Evolutionary conservation across 2,888 invertebrate genomes (phyloP), one percentile per base, ranked within the genome.

Genomic region (Hermaeophaga mercurialis): DNA sequence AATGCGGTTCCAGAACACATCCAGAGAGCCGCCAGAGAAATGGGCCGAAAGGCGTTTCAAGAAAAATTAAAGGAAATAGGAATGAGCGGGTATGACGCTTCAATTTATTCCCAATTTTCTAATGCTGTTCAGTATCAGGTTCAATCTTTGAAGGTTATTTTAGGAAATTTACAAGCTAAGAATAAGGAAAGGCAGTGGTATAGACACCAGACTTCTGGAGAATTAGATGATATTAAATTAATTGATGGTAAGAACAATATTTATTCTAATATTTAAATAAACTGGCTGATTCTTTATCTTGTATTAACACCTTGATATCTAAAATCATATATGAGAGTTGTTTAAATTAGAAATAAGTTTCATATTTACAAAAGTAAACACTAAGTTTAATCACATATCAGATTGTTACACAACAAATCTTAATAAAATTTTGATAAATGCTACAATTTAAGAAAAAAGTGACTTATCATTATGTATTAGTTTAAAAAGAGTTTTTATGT

Each of bases 161-260:
- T 98, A 58, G 91, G 87, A 54, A 84, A 90, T 61, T 78, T 98
- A 53, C 95, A 96, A 80, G 94, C 96, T 0, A 95, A 94, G 79
- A 91, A 91, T 69, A 94, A 94, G 67, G 96, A 96, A 73, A 82
- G 97, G 0, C 91, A 94, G 69, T 98, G 98, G 97, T 84, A 88
- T 50, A 84, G 91, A 50, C 94, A 97, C 75, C 96, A 97, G 79
- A 94, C 96, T 0, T 88, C 91, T 48, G 97, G 98, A 0, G 98
- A 98, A 75, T 78, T 98, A 22, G 98, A 98, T 70, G 97, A 97
- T 67, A 87, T 89, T 0, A 96, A 96, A 75, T 83, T 98, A 55
- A 94, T 98, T 66, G 98, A 98, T 81, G 94, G 93, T 82, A 75
- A 63, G 39, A 44, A 34, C 11, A 52, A 14, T 31, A 24, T 15